These are phyloP conservation scores for Rostratula benghalensis DNA, from an alignment of 2,113 vertebrate genomes.

Conservation along the genomic window DNA sequence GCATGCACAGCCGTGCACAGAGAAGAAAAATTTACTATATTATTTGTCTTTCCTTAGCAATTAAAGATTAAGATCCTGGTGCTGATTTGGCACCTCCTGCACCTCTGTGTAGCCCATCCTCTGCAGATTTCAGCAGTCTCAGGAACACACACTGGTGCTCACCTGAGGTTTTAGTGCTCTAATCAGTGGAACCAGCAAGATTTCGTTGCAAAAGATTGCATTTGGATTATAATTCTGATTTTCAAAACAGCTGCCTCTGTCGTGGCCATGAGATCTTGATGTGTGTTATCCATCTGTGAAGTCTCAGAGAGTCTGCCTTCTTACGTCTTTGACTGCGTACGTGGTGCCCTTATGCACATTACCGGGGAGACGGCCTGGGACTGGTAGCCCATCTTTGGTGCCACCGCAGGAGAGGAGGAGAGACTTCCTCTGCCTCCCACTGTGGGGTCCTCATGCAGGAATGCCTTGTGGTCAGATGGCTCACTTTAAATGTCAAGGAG, in stretches of 20 bases:
- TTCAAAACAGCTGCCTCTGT: not conserved
- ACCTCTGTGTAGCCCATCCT: not conserved
- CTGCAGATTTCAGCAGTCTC: not conserved
- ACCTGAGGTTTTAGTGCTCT: not conserved
- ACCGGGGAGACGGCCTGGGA: not conserved
- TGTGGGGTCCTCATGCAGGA: not conserved
- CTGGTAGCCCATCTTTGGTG: not conserved
- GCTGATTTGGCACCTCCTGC: not conserved
- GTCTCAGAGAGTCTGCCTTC: not conserved
- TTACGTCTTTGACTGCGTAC: accelerated
- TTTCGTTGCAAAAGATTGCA: not conserved
- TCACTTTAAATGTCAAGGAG: not conserved
- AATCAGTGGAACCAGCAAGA: not conserved
- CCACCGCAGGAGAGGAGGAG: not conserved
- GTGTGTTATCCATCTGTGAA: not conserved
- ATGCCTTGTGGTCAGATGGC: accelerated
- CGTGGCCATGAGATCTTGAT: not conserved
- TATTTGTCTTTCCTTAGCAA: not conserved
- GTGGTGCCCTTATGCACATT: accelerated
- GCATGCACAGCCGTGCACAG: not conserved
- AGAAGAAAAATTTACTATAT: not conserved
- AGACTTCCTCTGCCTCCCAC: not conserved
- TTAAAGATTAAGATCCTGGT: not conserved
- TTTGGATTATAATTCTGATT: not conserved
- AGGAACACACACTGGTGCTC: accelerated